These are phyloP conservation scores for Callospermophilus lateralis DNA, from an alignment of 2,113 vertebrate genomes.

Conservation along the genomic window DNA sequence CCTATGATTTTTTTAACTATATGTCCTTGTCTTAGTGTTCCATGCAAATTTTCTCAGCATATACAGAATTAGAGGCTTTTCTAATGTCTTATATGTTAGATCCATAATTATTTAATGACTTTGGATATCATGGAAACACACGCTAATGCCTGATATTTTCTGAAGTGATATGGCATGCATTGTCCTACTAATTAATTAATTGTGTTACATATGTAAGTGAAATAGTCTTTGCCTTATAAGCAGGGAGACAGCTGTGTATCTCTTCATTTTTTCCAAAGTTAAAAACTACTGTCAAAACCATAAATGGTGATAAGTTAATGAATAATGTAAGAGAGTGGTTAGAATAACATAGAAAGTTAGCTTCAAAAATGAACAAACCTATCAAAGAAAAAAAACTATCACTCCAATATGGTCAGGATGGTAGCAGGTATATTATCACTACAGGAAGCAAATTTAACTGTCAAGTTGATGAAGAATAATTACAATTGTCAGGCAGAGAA, in stretches of 20 bases:
- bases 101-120: background rate
- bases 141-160: background rate
- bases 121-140: constrained; percentile 39
- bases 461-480: constrained; percentile 71
- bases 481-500: constrained; percentile 71
- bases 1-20: background rate
- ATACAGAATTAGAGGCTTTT: background rate
- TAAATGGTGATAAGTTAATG: constrained; percentile 58
- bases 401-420: constrained; percentile 41
- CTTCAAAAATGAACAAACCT: constrained; percentile 69
- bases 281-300: constrained; percentile 49
- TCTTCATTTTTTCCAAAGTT: constrained; percentile 60
- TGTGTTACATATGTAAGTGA: constrained; percentile 10
- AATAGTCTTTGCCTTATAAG: constrained; percentile 54
- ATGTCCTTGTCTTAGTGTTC: constrained; percentile 1
- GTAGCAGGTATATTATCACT: constrained; percentile 79
- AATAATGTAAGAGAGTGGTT: constrained; percentile 75
- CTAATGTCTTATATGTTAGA: constrained; percentile 3
- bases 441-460: constrained; percentile 78
- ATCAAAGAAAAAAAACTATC: constrained; percentile 63
- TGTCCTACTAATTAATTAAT: background rate
- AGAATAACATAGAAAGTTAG: constrained; percentile 66
- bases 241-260: constrained; percentile 7
- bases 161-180: background rate
- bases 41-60: constrained; percentile 36